These are phyloP conservation scores for Micrasema longulum DNA, from an alignment of 1,140 invertebrate genomes.

Conservation along the genomic window DNA sequence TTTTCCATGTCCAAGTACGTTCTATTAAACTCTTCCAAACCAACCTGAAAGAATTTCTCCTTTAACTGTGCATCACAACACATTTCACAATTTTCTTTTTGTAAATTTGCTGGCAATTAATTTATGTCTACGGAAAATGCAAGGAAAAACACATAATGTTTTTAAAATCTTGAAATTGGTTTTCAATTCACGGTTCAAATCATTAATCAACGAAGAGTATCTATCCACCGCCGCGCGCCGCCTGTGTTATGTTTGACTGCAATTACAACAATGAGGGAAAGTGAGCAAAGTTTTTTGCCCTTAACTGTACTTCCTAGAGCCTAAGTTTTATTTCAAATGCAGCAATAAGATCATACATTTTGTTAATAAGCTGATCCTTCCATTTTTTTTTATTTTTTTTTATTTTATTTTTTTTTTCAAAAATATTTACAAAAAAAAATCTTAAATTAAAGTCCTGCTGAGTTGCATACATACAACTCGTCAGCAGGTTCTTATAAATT, in stretches of 20 bases:
- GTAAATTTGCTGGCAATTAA: conserved; percentile 24
- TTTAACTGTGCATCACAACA: conserved; percentile 18
- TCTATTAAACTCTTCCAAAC: conserved; percentile 7
- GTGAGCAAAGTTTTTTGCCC: conserved; percentile 43
- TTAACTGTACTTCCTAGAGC: conserved; percentile 39
- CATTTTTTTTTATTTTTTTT: no score
- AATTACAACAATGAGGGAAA: conserved; percentile 40
- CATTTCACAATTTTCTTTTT: conserved; percentile 36
- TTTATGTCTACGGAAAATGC: conserved; percentile 40
- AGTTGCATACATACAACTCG: no score
- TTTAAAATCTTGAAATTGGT: conserved; percentile 47
- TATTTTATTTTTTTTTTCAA: no score
- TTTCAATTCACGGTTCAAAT: conserved; percentile 40
- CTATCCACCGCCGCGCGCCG: conserved; percentile 32
- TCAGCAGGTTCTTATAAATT: no score
- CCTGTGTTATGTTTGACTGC: conserved; percentile 25
- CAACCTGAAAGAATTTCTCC: background rate
- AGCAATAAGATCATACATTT: conserved; percentile 9
- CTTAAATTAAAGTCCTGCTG: no score
- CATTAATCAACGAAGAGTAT: conserved; percentile 32
- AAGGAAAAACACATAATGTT: conserved; percentile 38
- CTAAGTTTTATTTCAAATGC: conserved; percentile 26
- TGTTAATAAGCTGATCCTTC: background rate
- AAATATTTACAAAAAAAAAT: no score
- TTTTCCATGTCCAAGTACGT: conserved; percentile 17